Conservation (phyloP, 2,888 invertebrate genomes). For the Lottia scabra region DNA sequence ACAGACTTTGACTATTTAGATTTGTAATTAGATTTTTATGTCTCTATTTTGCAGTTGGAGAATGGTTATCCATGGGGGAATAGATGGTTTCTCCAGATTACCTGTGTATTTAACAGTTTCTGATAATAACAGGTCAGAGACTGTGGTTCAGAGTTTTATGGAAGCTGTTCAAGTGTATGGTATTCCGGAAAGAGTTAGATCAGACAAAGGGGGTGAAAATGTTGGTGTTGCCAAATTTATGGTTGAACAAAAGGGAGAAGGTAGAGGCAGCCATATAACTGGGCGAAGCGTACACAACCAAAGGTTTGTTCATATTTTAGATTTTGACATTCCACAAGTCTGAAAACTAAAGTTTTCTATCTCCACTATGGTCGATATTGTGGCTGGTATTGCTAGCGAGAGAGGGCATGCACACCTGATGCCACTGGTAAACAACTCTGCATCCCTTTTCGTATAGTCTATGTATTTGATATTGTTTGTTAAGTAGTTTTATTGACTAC, state of each 20-base stretch:
- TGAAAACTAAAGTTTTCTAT: neutral
- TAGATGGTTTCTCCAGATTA: neutral
- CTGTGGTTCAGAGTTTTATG: neutral
- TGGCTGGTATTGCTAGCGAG: neutral
- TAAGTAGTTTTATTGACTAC: neutral
- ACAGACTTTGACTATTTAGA: constrained; percentile 1
- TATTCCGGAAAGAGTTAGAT: constrained; percentile 4
- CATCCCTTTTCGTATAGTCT: neutral
- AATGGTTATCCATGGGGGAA: constrained; percentile 1
- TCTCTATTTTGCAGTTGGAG: neutral
- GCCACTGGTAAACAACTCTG: neutral
- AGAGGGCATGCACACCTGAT: neutral
- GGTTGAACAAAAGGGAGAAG: neutral
- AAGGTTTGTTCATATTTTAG: neutral
- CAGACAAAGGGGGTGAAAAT: neutral
- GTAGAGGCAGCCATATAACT: constrained; percentile 2
- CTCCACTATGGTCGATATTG: neutral
- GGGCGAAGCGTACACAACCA: neutral
- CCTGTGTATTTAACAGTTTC: neutral
- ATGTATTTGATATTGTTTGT: neutral
- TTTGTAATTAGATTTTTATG: neutral
- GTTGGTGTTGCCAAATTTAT: constrained; percentile 2
- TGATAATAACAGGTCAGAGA: constrained; percentile 2
- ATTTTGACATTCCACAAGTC: constrained; percentile 4
- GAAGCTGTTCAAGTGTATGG: neutral